Evolutionary conservation across 2,113 vertebrate species (phyloP).

Genomic region (Pseudorhombus dupliciocellatus): DNA sequence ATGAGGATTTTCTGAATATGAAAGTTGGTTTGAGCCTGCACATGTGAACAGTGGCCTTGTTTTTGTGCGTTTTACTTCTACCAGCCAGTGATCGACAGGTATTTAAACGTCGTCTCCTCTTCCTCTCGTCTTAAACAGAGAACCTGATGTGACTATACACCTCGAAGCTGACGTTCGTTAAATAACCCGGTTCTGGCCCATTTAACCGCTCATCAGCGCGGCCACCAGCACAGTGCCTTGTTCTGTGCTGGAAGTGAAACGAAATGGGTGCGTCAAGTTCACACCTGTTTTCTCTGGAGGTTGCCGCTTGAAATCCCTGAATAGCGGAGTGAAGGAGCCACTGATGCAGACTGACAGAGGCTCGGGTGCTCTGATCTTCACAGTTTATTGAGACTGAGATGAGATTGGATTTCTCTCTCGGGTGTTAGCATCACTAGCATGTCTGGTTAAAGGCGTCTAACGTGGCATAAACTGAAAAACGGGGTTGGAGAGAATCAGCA

Average conservation of each 20-base stretch:
- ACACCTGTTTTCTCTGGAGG: constrained; percentile 38
- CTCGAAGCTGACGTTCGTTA: not conserved
- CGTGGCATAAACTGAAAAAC: not conserved
- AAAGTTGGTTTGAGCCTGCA: no score
- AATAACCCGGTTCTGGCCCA: not conserved
- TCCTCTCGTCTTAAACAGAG: not conserved
- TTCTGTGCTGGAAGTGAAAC: constrained; percentile 5
- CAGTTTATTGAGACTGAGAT: constrained; percentile 8
- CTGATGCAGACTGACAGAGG: constrained; percentile 8
- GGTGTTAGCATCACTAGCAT: not conserved
- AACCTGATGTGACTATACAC: not conserved
- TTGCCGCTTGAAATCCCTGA: not conserved
- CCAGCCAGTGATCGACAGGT: no score
- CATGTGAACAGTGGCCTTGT: no score
- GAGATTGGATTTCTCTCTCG: constrained; percentile 1
- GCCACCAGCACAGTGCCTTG: constrained; percentile 1
- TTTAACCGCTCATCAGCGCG: not conserved
- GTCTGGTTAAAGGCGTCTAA: not conserved
- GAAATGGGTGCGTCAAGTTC: constrained; percentile 14
- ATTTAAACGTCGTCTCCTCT: not conserved
- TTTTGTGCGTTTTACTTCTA: no score
- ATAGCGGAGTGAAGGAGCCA: not conserved
- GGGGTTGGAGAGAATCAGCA: no score
- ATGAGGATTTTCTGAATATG: no score
- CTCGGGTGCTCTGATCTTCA: constrained; percentile 10